Evolutionary conservation across 1,140 invertebrate genomes (phyloP), one percentile per base, ranked within the genome.

Genomic region (Zaprionus ornatus): DNA sequence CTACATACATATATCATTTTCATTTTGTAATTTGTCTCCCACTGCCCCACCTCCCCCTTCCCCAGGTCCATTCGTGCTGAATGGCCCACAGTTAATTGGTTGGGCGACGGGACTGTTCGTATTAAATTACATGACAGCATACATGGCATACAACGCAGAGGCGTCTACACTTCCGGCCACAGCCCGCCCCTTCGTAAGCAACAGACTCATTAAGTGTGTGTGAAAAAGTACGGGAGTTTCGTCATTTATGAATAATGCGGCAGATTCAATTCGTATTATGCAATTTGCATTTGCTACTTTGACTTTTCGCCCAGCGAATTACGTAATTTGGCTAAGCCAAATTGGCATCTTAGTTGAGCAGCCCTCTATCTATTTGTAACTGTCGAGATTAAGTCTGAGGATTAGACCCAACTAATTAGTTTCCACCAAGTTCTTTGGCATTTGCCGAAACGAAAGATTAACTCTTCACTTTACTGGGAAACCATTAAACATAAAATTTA

Each of bases 51-150:
- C 21, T 29, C 45, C 63, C 32, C 48, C 66, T 55, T 52, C 57
- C 27, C 32, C 40, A 37, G 37, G 63, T 72, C 60, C 82, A 77
- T 73, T 80, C 74, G 55, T 54, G 63, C 63, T 40, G 60, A 63
- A 69, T 80, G 80, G 83, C 83, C 84, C 85, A 55, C 83, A 88
- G 84, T 87, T 87, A 87, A 87, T 87, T 87, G 83, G 84, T 87
- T 80, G 83, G 83, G 83, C 57, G 60, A 17, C 35, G 27, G 23
- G 21, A 19, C 64, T 66, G 66, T 59, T 74, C 35, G 75, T 87
- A 87, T 87, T 88, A 84, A 87, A 87, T 87, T 87, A 87, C 83
- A 87, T 88, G 83, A 87, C 85, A 87, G 84, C 83, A 80, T 67
- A 87, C 83, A 88, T 84, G 27, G 25, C 50, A 25, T 25, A 25